Evolutionary conservation across 2,797 vertebrate species (phyloP).

Genomic region (Gymnothorax javanicus): DNA sequence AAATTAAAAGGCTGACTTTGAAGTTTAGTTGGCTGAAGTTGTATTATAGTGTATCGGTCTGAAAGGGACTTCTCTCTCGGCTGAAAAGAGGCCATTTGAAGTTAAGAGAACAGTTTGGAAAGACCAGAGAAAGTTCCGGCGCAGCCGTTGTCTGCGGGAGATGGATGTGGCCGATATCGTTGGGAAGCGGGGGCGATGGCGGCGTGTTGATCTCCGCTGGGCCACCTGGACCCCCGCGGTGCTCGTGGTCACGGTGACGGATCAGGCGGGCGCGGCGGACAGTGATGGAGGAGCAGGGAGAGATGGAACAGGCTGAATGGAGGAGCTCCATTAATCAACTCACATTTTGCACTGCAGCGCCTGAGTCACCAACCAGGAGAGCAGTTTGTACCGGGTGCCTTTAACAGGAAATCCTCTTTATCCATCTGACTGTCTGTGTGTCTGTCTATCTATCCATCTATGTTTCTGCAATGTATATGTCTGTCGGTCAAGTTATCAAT

Average conservation of each 20-base stretch:
- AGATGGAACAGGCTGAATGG: not conserved
- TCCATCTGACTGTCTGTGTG: not conserved
- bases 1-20: not conserved
- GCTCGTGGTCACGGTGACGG: not conserved
- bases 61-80: not conserved
- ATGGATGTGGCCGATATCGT: constrained; percentile 5
- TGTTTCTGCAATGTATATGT: not conserved
- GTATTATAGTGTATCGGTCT: not conserved
- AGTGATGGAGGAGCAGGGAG: constrained; percentile 3
- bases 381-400: too few relatives aligned
- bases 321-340: constrained; percentile 15
- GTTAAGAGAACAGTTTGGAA: not conserved
- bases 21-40: not conserved
- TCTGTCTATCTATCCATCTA: not conserved
- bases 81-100: not conserved
- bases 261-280: not conserved
- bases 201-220: not conserved
- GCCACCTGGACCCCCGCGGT: constrained; percentile 17
- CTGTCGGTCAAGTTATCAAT: too few relatives aligned
- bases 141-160: constrained; percentile 5
- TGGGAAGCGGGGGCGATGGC: not conserved
- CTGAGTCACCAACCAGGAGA: too few relatives aligned
- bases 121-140: not conserved
- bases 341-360: not conserved
- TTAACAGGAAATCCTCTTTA: not conserved